A percentile compares a stretch with the other conserved stretches of the same genome.
Conservation (phyloP, 2,113 vertebrate genomes). For the Micromys minutus region DNA sequence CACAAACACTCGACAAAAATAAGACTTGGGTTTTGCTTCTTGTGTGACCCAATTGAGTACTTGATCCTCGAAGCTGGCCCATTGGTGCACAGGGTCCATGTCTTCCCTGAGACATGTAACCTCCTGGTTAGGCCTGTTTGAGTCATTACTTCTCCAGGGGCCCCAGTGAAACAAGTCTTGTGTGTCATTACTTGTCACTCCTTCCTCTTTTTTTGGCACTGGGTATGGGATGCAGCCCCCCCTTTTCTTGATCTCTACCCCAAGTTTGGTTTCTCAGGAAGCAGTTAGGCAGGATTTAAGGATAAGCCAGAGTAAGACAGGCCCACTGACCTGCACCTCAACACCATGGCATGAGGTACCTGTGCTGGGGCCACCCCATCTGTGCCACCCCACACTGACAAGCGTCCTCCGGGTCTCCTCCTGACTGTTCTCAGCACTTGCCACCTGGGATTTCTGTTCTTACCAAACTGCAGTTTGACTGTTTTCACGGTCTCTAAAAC, state of each 20-base stretch:
- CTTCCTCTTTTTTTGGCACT: neutral
- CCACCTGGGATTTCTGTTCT: neutral
- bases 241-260: neutral
- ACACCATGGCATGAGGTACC: neutral
- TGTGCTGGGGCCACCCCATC: neutral
- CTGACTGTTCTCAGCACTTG: neutral
- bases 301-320: too few relatives aligned
- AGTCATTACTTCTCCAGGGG: neutral
- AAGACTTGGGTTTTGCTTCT: neutral
- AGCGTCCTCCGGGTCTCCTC: neutral
- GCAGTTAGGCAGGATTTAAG: neutral
- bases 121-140: neutral
- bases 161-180: neutral
- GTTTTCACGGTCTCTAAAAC: neutral
- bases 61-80: neutral
- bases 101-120: neutral
- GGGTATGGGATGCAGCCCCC: neutral
- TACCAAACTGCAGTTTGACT: neutral
- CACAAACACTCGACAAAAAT: neutral
- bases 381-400: rapidly evolving
- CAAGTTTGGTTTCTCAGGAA: neutral
- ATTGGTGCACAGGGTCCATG: too few relatives aligned
- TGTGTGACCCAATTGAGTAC: neutral
- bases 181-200: neutral
- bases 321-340: neutral